Evolutionary conservation across 2,113 vertebrate genomes (phyloP).

Genomic region (Callorhinus ursinus): DNA sequence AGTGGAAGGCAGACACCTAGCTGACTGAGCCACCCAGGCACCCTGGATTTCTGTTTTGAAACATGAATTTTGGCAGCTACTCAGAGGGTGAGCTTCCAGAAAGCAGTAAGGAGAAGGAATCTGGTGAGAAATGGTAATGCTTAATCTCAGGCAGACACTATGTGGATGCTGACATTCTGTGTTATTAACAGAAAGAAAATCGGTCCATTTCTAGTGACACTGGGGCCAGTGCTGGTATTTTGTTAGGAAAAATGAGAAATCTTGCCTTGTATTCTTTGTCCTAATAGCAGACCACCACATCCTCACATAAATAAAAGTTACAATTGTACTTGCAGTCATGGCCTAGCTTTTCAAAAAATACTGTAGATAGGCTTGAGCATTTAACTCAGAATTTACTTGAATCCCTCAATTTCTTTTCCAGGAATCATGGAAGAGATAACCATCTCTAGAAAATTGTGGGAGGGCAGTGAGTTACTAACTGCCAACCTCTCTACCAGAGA

Average conservation of each 20-base stretch:
- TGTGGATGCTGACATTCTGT: too few species aligned
- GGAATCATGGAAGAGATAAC: not conserved
- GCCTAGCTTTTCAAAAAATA: not conserved
- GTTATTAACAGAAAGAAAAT: not conserved
- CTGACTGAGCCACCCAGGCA: not conserved
- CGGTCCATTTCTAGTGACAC: too few species aligned
- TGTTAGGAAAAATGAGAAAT: not conserved
- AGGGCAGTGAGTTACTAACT: not conserved
- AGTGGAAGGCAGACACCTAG: not conserved
- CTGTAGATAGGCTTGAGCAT: not conserved
- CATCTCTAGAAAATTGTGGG: not conserved
- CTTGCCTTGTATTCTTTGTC: not conserved
- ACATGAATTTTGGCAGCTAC: not conserved
- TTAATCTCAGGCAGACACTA: rapidly evolving
- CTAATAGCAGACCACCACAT: too few species aligned
- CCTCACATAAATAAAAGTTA: not conserved
- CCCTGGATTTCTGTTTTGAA: not conserved
- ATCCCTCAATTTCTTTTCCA: not conserved
- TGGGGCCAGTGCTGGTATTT: not conserved
- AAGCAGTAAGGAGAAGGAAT: not conserved
- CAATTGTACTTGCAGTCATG: not conserved
- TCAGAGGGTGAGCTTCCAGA: not conserved
- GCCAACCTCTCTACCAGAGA: not conserved
- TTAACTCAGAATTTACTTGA: not conserved
- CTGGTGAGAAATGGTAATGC: not conserved